Percentiles rank a stretch among this genome's conserved stretches.
These are phyloP conservation scores for Caenorhabditis sp. DNA, from an alignment of 2,888 invertebrate genomes.

Conservation along the genomic window DNA sequence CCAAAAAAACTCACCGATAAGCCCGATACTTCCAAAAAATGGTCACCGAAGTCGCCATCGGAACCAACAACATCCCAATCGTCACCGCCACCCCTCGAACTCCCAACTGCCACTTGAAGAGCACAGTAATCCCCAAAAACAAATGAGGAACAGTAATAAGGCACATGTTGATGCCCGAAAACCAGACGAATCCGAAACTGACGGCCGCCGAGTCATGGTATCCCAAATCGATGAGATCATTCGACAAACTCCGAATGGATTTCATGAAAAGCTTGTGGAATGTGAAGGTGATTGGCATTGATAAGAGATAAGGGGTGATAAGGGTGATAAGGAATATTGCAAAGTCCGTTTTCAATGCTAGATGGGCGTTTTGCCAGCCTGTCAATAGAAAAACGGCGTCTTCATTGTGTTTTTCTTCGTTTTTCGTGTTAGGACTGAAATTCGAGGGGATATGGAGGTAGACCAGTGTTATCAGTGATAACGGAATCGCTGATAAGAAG, in stretches of 20 bases:
- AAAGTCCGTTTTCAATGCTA: not conserved
- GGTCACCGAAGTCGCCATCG: not conserved
- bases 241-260: constrained; percentile 19
- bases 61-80: not conserved
- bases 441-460: not conserved
- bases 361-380: not conserved
- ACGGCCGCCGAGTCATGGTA: constrained; percentile 17
- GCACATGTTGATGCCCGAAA: constrained; percentile 11
- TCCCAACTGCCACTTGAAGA: constrained; percentile 25
- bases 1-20: constrained; percentile 22
- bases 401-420: not conserved
- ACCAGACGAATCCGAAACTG: constrained; percentile 6
- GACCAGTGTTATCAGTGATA: not conserved
- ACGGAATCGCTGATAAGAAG: not conserved
- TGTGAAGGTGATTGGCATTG: not conserved
- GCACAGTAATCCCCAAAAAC: not conserved
- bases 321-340: not conserved
- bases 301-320: not conserved
- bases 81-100: constrained; percentile 18
- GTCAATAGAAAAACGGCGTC: not conserved
- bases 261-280: constrained; percentile 26
- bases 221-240: constrained; percentile 42
- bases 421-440: not conserved
- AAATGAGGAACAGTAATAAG: constrained; percentile 12
- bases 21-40: constrained; percentile 29